Conservation (phyloP, 1,140 invertebrate genomes). For the Dinothrombium tinctorium region DNA sequence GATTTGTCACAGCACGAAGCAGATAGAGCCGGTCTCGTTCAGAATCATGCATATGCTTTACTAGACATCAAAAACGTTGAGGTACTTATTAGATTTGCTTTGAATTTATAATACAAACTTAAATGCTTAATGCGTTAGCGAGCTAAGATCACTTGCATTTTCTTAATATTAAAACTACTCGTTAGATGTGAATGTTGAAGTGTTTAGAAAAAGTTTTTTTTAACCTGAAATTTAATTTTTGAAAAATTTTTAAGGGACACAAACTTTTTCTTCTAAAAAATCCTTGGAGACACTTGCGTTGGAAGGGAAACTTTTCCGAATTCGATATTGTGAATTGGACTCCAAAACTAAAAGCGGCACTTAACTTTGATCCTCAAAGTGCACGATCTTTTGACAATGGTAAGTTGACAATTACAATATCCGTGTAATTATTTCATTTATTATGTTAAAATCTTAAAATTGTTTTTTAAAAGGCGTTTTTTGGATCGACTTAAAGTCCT, state of each 20-base stretch:
- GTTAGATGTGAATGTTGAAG: too few species aligned
- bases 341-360: slow-evolving; percentile 33
- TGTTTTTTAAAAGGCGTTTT: too few species aligned
- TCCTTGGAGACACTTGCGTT: slow-evolving; percentile 85
- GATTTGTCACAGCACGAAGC: slow-evolving; percentile 48
- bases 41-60: slow-evolving; percentile 82
- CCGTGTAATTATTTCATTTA: too few species aligned
- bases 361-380: slow-evolving; percentile 70
- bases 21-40: slow-evolving; percentile 67
- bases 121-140: too few species aligned
- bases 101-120: too few species aligned
- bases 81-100: slow-evolving; percentile 27
- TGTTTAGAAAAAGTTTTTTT: too few species aligned
- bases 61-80: slow-evolving; percentile 54
- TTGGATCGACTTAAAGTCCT: slow-evolving; percentile 88
- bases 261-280: slow-evolving; percentile 74
- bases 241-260: slow-evolving; percentile 31
- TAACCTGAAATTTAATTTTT: too few species aligned
- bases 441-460: too few species aligned
- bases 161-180: too few species aligned
- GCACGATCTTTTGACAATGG: slow-evolving; percentile 65
- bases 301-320: slow-evolving; percentile 78
- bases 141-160: too few species aligned
- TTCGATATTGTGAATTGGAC: slow-evolving; percentile 57
- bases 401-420: too few species aligned